Percentiles rank a stretch among this genome's conserved stretches.
Conservation (phyloP, 30 jellyfish, hydroid and myxozoan species). For the Phacellophora camtschatica region DNA sequence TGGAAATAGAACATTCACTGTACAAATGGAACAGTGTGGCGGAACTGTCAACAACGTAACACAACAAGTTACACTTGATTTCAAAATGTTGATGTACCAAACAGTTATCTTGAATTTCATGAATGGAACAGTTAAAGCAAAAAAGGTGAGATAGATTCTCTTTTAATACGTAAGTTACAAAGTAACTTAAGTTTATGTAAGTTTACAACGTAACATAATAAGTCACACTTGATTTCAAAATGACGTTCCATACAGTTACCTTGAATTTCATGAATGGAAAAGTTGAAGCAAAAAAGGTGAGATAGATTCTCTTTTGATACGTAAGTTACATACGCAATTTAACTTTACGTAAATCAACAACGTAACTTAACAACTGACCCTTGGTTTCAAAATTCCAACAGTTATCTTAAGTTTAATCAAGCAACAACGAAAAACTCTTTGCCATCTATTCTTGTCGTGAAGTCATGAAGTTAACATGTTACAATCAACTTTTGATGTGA, state of each 20-base stretch:
- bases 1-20: constrained; percentile 38
- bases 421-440: too few relatives aligned
- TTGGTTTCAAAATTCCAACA: neutral
- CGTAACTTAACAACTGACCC: neutral
- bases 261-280: neutral
- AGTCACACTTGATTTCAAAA: neutral
- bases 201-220: neutral
- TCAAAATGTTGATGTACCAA: neutral
- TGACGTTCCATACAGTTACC: neutral
- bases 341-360: too few relatives aligned
- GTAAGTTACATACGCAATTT: too few relatives aligned
- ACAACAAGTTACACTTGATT: neutral
- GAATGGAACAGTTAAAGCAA: too few relatives aligned
- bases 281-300: too few relatives aligned
- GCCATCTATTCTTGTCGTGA: too few relatives aligned
- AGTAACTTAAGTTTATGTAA: too few relatives aligned
- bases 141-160: too few relatives aligned
- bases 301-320: too few relatives aligned
- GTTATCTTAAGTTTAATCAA: neutral
- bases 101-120: neutral
- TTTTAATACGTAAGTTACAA: too few relatives aligned
- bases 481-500: too few relatives aligned
- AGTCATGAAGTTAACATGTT: too few relatives aligned
- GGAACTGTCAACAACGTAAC: neutral
- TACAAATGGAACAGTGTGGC: constrained; percentile 35